A percentile compares a stretch with the other conserved stretches of the same genome.
Evolutionary conservation across 2,797 vertebrate species (phyloP).

Genomic region (Lacerta agilis): DNA sequence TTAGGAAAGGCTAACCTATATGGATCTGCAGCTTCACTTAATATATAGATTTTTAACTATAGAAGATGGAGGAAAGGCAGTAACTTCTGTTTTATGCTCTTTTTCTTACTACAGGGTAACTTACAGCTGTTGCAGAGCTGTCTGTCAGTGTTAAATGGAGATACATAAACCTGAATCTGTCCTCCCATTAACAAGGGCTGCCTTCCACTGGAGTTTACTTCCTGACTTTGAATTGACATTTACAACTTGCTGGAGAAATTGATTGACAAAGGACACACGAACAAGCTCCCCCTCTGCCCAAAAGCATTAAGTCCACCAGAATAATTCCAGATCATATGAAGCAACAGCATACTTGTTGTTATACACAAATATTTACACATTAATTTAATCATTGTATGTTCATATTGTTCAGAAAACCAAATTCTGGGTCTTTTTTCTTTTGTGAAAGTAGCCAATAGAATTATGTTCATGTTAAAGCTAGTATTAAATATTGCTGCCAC

Average conservation of each 20-base stretch:
- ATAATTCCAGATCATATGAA: slow-evolving; percentile 68
- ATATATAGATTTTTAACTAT: background rate
- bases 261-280: slow-evolving; percentile 77
- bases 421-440: slow-evolving; percentile 63
- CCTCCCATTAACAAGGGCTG: slow-evolving; percentile 83
- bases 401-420: slow-evolving; percentile 76
- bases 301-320: slow-evolving; percentile 61
- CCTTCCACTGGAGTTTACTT: slow-evolving; percentile 80
- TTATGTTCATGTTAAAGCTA: slow-evolving; percentile 76
- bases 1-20: background rate
- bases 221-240: slow-evolving; percentile 75
- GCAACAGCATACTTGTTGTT: slow-evolving; percentile 46
- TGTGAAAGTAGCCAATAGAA: slow-evolving; percentile 77
- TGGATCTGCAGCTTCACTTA: background rate
- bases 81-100: slow-evolving; percentile 22
- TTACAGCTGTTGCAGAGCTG: slow-evolving; percentile 97
- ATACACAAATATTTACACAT: slow-evolving; percentile 58
- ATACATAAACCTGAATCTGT: slow-evolving; percentile 84
- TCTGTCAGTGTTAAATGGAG: slow-evolving; percentile 92
- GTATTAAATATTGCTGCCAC: slow-evolving; percentile 73
- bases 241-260: slow-evolving; percentile 77
- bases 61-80: slow-evolving; percentile 20
- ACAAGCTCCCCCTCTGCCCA: slow-evolving; percentile 66
- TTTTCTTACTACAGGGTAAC: slow-evolving; percentile 86
- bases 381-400: slow-evolving; percentile 71